Conservation (phyloP, 2,797 vertebrate genomes). For the Sternotherus odoratus region DNA sequence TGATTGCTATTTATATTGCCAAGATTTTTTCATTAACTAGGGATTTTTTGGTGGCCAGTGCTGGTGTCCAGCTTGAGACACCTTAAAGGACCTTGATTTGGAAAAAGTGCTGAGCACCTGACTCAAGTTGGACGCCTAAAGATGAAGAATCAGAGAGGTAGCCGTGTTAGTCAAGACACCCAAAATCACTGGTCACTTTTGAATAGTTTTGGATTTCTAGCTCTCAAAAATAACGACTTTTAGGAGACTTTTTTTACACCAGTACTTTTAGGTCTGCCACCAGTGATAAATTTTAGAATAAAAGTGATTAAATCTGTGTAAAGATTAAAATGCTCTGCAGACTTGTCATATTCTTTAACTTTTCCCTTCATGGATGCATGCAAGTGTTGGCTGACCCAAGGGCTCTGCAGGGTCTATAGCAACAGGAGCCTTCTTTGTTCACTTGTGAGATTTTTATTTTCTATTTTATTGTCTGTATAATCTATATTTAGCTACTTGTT, state of each 20-base stretch:
- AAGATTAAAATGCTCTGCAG: background rate
- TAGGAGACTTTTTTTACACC: background rate
- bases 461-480: background rate
- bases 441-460: background rate
- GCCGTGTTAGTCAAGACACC: background rate
- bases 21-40: conserved; percentile 3
- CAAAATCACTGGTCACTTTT: background rate
- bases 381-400: background rate
- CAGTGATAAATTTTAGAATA: background rate
- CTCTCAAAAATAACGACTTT: background rate
- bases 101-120: background rate
- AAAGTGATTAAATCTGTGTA: background rate
- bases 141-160: too few species aligned
- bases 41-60: background rate
- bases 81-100: background rate
- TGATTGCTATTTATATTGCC: background rate
- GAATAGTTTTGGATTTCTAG: background rate
- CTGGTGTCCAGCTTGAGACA: background rate
- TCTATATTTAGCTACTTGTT: background rate
- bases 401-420: background rate
- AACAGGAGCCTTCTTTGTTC: background rate
- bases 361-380: background rate
- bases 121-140: background rate
- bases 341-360: background rate
- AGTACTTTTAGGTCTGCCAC: background rate